These are phyloP conservation scores for Pantala flavescens DNA, from an alignment of 1,140 invertebrate genomes.

Conservation along the genomic window DNA sequence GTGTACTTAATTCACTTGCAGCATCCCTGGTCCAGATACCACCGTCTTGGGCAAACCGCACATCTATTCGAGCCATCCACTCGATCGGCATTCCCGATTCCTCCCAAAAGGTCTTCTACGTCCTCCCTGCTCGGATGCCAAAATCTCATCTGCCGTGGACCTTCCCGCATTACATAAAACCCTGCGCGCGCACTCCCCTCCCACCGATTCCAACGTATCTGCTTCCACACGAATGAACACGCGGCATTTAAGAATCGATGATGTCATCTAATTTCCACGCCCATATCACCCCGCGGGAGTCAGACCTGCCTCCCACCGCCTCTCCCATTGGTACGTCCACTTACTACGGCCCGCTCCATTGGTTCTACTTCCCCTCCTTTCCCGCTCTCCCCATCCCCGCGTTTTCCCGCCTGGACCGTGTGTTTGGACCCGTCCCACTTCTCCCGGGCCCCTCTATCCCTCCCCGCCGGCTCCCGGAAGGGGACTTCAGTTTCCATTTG, in stretches of 20 bases:
- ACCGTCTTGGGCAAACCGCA: no score
- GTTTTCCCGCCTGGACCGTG: neutral
- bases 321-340: neutral
- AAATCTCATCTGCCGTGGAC: no score
- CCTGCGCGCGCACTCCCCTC: neutral
- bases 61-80: no score
- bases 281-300: neutral
- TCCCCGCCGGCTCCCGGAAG: neutral
- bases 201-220: neutral
- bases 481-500: neutral
- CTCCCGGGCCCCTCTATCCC: neutral
- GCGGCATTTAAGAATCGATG: slow-evolving; percentile 17
- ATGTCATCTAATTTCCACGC: slow-evolving; percentile 14
- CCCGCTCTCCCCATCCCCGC: neutral
- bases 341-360: neutral
- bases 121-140: no score
- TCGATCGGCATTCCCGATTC: no score
- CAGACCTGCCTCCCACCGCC: neutral
- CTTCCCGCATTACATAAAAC: no score
- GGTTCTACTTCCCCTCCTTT: neutral
- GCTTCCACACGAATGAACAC: slow-evolving; percentile 14
- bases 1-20: no score
- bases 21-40: no score
- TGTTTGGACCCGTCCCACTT: neutral
- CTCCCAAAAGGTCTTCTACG: no score